Evolutionary conservation across 2,113 vertebrate species (phyloP).

Genomic region (Thomomys bottae): DNA sequence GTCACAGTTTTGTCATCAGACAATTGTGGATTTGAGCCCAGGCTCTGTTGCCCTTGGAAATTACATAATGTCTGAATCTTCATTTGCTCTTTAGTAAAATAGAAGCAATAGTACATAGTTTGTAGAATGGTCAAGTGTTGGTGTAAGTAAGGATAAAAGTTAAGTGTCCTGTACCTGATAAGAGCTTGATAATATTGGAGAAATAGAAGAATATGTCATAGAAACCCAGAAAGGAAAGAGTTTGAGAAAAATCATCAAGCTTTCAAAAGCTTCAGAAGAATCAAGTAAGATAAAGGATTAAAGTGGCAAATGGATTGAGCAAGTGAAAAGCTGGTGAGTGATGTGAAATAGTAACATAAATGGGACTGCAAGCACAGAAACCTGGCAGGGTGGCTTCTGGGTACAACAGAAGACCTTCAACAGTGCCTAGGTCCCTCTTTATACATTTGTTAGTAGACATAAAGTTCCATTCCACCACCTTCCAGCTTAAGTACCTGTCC

Average conservation of each 20-base stretch:
- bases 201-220: neutral
- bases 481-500: no score
- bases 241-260: neutral
- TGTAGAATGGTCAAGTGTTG: no score
- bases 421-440: no score
- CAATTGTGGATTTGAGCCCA: no score
- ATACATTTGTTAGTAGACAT: no score
- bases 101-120: no score
- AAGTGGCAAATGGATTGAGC: neutral
- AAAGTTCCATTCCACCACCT: no score
- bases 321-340: neutral
- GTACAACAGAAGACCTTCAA: neutral
- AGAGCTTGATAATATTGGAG: neutral
- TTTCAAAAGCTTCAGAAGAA: neutral
- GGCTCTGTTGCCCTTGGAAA: no score
- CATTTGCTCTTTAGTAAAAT: no score
- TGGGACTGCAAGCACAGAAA: neutral
- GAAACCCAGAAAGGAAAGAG: neutral
- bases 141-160: no score
- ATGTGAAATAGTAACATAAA: neutral
- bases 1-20: neutral
- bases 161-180: neutral
- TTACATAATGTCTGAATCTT: no score
- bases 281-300: neutral
- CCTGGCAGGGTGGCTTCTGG: neutral